phyloP scores from a whole-genome alignment of 92 coral and sea anemone genomes.

The Bergia puertoricense region DNA sequence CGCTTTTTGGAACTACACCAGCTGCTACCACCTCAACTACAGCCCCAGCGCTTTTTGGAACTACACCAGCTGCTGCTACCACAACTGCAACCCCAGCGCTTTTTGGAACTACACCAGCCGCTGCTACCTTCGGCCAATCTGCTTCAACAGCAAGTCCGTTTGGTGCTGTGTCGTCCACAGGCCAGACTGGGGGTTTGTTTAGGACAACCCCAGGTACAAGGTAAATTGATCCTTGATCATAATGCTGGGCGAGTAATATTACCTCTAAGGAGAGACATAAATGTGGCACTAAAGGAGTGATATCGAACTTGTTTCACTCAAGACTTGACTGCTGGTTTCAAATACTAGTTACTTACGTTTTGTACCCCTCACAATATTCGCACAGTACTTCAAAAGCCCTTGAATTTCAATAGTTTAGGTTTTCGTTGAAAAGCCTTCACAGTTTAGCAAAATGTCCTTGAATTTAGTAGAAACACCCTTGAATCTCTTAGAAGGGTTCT shows the following conservation, averaged over 20 bases:
- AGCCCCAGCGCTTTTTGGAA: neutral
- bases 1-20: neutral
- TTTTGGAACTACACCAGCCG: neutral
- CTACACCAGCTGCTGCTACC: neutral
- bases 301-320: too few relatives aligned
- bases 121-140: neutral
- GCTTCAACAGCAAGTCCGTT: conserved; percentile 15
- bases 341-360: too few relatives aligned
- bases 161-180: conserved; percentile 3
- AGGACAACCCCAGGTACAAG: conserved; percentile 10
- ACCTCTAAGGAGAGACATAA: neutral
- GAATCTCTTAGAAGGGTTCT: too few relatives aligned
- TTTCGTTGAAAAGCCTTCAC: too few relatives aligned
- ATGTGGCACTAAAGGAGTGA: neutral
- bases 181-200: conserved; percentile 16
- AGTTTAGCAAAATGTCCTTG: too few relatives aligned
- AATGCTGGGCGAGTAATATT: neutral
- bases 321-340: too few relatives aligned
- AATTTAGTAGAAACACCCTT: too few relatives aligned
- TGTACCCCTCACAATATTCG: too few relatives aligned
- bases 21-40: neutral
- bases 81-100: neutral
- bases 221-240: neutral
- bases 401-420: too few relatives aligned
- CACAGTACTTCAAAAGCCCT: too few relatives aligned